Percentiles rank a stretch among this genome's conserved stretches.
Evolutionary conservation across 1,140 invertebrate genomes (phyloP).

Genomic region (Dendrolimus punctatus): DNA sequence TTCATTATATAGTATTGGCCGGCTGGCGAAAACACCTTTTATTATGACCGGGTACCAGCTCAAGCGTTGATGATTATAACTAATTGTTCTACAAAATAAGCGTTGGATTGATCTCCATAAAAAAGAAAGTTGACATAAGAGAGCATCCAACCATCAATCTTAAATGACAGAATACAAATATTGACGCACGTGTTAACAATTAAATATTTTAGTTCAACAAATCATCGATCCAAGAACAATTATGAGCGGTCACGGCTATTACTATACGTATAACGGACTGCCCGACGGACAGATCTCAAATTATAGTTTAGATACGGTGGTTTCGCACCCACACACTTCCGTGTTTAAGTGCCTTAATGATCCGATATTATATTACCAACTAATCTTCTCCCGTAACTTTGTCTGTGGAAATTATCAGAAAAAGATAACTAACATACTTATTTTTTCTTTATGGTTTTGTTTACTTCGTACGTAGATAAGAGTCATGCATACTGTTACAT

Average conservation of each 20-base stretch:
- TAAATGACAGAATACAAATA: conserved; percentile 29
- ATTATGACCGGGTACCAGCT: too few species aligned
- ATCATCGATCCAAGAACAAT: conserved; percentile 50
- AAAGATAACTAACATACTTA: too few species aligned
- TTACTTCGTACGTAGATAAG: too few species aligned
- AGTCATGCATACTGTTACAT: too few species aligned
- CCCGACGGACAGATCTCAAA: conserved; percentile 53
- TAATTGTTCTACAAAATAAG: too few species aligned
- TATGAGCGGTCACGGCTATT: conserved; percentile 55
- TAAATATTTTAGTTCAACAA: conserved; percentile 51
- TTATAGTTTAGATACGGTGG: conserved; percentile 68
- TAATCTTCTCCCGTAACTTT: too few species aligned
- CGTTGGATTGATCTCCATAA: background rate
- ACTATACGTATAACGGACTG: conserved; percentile 46
- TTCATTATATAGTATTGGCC: too few species aligned
- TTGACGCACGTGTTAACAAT: conserved; percentile 63
- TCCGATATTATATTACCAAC: conserved; percentile 60
- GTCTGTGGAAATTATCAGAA: too few species aligned
- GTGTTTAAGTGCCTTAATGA: conserved; percentile 60
- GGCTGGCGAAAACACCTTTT: too few species aligned
- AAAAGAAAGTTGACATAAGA: conserved; percentile 41
- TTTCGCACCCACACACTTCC: conserved; percentile 69
- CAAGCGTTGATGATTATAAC: too few species aligned
- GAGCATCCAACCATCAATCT: conserved; percentile 25
- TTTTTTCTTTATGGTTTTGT: too few species aligned